phyloP scores from a whole-genome alignment of 2,888 invertebrate genomes.

The Spialia ferax region DNA sequence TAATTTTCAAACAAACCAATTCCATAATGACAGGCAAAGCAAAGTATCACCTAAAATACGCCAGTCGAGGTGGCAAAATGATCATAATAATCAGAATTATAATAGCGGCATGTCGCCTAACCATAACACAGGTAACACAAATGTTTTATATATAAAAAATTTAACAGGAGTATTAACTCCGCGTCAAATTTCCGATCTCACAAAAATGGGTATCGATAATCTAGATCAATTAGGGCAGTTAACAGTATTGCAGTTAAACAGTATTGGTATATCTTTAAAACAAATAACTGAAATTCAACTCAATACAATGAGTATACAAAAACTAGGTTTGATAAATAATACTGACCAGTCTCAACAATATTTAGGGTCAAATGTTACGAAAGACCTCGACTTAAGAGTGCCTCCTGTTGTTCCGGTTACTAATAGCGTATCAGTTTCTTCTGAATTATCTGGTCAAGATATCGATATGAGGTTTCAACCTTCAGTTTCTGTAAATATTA shows the following conservation, averaged over 20 bases:
- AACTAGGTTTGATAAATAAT: slow-evolving; percentile 79
- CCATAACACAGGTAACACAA: slow-evolving; percentile 59
- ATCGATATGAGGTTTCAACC: slow-evolving; percentile 82
- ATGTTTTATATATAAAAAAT: slow-evolving; percentile 86
- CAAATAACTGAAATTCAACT: slow-evolving; percentile 88
- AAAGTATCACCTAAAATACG: slow-evolving; percentile 79
- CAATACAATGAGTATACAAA: slow-evolving; percentile 87
- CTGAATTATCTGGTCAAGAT: slow-evolving; percentile 78
- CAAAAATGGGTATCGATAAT: slow-evolving; percentile 87
- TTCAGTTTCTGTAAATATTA: slow-evolving; percentile 51
- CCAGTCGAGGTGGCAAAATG: slow-evolving; percentile 83
- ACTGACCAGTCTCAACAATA: slow-evolving; percentile 61
- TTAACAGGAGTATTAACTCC: slow-evolving; percentile 85
- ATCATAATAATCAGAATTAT: slow-evolving; percentile 65
- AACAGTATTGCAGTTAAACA: slow-evolving; percentile 87
- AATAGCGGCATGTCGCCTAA: slow-evolving; percentile 63
- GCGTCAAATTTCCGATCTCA: slow-evolving; percentile 87
- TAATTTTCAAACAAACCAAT: slow-evolving; percentile 62
- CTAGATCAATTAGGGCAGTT: slow-evolving; percentile 88
- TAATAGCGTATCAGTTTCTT: slow-evolving; percentile 56
- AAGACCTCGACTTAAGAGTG: slow-evolving; percentile 82
- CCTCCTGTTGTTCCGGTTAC: slow-evolving; percentile 67
- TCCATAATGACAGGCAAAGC: slow-evolving; percentile 69
- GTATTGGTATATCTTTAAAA: slow-evolving; percentile 86
- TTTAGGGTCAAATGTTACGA: slow-evolving; percentile 56